These are phyloP conservation scores for Tuta absoluta DNA, from an alignment of 2,888 invertebrate species.

Conservation along the genomic window DNA sequence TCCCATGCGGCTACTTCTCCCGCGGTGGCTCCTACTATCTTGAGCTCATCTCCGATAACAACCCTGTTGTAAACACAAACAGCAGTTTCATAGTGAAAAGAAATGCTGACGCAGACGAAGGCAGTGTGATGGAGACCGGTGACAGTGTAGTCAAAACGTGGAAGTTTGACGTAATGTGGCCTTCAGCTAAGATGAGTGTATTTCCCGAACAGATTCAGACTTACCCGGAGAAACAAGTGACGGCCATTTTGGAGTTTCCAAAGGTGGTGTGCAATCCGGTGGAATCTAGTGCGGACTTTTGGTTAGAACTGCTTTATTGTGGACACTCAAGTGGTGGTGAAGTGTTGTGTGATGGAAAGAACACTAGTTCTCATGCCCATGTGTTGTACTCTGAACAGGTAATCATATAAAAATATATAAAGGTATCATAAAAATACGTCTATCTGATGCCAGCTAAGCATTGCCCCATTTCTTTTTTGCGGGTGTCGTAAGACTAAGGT, in stretches of 20 bases:
- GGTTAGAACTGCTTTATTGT: constrained; percentile 90
- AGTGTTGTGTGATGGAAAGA: constrained; percentile 85
- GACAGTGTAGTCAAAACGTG: constrained; percentile 74
- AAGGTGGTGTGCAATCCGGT: constrained; percentile 85
- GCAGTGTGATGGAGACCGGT: constrained; percentile 65
- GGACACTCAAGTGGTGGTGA: constrained; percentile 85
- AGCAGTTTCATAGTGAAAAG: constrained; percentile 49
- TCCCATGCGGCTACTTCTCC: constrained; percentile 88
- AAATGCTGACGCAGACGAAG: constrained; percentile 57
- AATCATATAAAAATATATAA: too few species aligned
- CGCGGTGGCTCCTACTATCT: constrained; percentile 84
- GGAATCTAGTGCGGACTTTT: constrained; percentile 84
- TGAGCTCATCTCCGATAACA: constrained; percentile 67
- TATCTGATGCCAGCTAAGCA: too few species aligned
- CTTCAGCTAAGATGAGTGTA: constrained; percentile 85
- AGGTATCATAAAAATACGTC: too few species aligned
- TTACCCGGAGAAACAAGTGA: constrained; percentile 88
- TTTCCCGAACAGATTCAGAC: constrained; percentile 89
- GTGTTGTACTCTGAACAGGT: constrained; percentile 90
- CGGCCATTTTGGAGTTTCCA: constrained; percentile 88
- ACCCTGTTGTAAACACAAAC: constrained; percentile 55
- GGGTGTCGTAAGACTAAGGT: too few species aligned
- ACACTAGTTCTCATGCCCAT: constrained; percentile 78
- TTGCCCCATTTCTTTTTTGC: too few species aligned
- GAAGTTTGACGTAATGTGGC: constrained; percentile 91